Base-by-base conservation (phyloP, 2,797 vertebrate species). In the Chromobotia macracanthus region DNA sequence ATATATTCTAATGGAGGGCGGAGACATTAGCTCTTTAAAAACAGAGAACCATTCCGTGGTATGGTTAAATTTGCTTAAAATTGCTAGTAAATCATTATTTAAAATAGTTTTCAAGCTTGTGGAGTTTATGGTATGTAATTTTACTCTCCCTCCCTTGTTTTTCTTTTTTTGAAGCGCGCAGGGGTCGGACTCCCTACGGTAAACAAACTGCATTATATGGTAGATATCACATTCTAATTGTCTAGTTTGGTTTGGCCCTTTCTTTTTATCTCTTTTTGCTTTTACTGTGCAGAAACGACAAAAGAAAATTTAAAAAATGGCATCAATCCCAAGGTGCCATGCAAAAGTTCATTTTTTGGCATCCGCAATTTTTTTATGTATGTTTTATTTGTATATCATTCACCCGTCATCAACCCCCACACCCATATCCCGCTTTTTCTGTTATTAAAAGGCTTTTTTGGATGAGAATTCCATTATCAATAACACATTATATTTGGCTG, bases 141-240 rank as follows among this genome's bases (percentile, higher is more conserved):
- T 83, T 84, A 60, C 75, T 81, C 82, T 83, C 68, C 64, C 69
- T 92, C 89, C 89, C 90, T 92, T 92, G 87, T 85, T 87, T 80
- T 67, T 70, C 38, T 77, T 88, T 76, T 84, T 78, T 25, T 87
- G 86, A 89, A 92, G 91, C 94, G 94, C 92, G 92, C 92, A 92
- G 93, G 93, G 89, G 92, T 94, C 89, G 93, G 94, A 94, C 93
- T 94, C 92, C 93, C 93, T 92, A 93, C 94, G 93, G 92, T 94
- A 94, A 95, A 94, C 93, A 94, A 93, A 93, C 93, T 94, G 90
- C 93, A 94, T 93, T 94, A 94, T 91, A 93, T 94, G 92, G 93
- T 93, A 95, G 93, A 93, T 74, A 80, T 94, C 92, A 93, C 92
- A 93, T 92, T 93, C 90, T 93, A 93, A 92, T 94, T 93, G 90